phyloP scores from a whole-genome alignment of 2,797 vertebrate species.

The Sebastes iracundus region DNA sequence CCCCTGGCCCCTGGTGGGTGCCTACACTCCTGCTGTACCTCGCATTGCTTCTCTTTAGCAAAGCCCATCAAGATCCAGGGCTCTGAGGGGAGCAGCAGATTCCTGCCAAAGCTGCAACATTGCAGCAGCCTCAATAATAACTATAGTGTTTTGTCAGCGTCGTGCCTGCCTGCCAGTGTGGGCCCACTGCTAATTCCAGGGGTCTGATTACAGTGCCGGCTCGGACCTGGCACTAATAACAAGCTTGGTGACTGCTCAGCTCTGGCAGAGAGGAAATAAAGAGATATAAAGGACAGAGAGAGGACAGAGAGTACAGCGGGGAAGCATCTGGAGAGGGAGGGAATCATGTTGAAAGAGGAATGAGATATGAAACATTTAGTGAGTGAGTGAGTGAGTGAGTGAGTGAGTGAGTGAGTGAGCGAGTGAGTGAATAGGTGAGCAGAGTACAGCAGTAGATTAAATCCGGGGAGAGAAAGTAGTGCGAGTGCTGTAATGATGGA shows the following conservation, averaged over 20 bases:
- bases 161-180: conserved; percentile 53
- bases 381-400: neutral
- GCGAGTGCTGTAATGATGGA: conserved; percentile 60
- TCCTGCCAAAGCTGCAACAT: conserved; percentile 60
- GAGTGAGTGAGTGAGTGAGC: neutral
- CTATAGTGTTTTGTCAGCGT: conserved; percentile 55
- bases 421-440: conserved; percentile 25
- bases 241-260: conserved; percentile 55
- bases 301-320: conserved; percentile 24
- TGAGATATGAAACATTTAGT: conserved; percentile 41
- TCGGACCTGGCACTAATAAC: conserved; percentile 70
- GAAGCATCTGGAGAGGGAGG: conserved; percentile 19
- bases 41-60: conserved; percentile 51
- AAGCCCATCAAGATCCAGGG: conserved; percentile 53
- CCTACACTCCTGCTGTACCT: conserved; percentile 27
- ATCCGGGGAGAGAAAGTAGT: conserved; percentile 16
- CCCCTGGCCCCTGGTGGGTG: conserved; percentile 37
- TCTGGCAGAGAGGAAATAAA: conserved; percentile 47
- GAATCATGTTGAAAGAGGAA: conserved; percentile 27
- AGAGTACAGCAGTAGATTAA: conserved; percentile 16
- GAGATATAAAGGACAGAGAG: conserved; percentile 38
- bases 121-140: conserved; percentile 62
- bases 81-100: conserved; percentile 32
- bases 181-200: conserved; percentile 69
- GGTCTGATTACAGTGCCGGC: conserved; percentile 65